Evolutionary conservation across 2,113 vertebrate genomes (phyloP).

Genomic region (Echinops telfairi): DNA sequence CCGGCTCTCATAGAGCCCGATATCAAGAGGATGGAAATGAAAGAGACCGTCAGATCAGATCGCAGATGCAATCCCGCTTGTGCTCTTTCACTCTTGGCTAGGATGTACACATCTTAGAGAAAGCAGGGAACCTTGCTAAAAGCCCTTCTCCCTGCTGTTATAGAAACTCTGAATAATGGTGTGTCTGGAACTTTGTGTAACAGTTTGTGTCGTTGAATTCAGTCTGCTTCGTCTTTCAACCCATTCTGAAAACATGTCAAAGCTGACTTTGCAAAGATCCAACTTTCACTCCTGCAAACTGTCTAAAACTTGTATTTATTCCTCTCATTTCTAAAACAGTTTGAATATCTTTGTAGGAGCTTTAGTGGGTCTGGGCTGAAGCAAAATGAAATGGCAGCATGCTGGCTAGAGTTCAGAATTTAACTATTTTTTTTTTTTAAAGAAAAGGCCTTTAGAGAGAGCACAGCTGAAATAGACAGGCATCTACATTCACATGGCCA

Average conservation of each 20-base stretch:
- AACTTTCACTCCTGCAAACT: conserved; percentile 10
- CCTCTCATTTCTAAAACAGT: conserved; percentile 63
- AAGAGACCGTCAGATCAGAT: neutral
- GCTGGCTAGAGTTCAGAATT: conserved; percentile 60
- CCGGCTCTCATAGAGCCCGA: neutral
- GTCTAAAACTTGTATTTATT: conserved; percentile 60
- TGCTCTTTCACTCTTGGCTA: neutral
- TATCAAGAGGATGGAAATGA: conserved; percentile 7
- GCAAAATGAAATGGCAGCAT: conserved; percentile 31
- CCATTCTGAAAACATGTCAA: conserved; percentile 33
- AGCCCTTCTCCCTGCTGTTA: neutral
- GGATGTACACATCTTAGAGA: neutral
- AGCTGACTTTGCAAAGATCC: conserved; percentile 42
- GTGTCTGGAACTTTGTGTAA: neutral
- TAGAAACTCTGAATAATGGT: conserved; percentile 11
- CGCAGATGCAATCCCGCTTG: neutral
- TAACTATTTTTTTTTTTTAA: conserved; percentile 23
- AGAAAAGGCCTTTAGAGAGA: conserved; percentile 56
- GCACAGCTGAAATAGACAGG: conserved; percentile 40
- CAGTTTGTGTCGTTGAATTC: neutral
- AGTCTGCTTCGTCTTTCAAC: conserved; percentile 16
- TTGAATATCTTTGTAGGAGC: conserved; percentile 42
- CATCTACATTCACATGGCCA: conserved; percentile 13
- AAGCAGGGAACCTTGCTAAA: neutral
- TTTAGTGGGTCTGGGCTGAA: conserved; percentile 48